Evolutionary conservation across 2,888 invertebrate genomes (phyloP).

Genomic region (Idaea aversata): DNA sequence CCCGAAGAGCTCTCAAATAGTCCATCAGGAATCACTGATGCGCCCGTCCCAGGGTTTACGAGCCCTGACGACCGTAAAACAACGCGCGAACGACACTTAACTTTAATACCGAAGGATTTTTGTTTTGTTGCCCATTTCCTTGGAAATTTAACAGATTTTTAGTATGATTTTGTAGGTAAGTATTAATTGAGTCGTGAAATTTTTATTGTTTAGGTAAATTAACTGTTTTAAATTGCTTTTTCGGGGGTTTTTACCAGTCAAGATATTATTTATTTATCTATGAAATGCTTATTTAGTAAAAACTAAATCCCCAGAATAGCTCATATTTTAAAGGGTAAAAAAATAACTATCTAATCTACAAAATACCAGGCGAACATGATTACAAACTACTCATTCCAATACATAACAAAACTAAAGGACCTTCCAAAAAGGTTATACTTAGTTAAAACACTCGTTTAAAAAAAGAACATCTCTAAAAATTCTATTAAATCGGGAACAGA

Average conservation of each 20-base stretch:
- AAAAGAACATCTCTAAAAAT: constrained; percentile 4
- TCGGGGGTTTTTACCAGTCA: neutral
- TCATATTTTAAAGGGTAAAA: no score
- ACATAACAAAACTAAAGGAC: neutral
- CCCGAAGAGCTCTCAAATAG: constrained; percentile 68
- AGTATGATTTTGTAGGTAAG: neutral
- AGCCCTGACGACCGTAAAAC: constrained; percentile 66
- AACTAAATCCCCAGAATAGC: no score
- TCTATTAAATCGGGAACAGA: constrained; percentile 5
- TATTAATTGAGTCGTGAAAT: neutral
- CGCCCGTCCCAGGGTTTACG: constrained; percentile 63
- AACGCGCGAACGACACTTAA: constrained; percentile 67
- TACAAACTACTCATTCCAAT: no score
- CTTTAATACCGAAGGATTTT: constrained; percentile 67
- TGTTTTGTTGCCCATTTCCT: constrained; percentile 43
- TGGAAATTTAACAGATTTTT: constrained; percentile 5
- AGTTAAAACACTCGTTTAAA: neutral
- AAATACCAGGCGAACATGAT: no score
- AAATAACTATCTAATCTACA: no score
- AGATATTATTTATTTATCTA: neutral
- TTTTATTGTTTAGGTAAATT: neutral
- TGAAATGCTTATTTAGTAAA: no score
- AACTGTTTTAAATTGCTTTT: neutral
- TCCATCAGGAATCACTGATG: constrained; percentile 76
- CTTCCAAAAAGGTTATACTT: neutral